phyloP scores from a whole-genome alignment of 2,888 invertebrate genomes.

The Notocelia uddmanniana region DNA sequence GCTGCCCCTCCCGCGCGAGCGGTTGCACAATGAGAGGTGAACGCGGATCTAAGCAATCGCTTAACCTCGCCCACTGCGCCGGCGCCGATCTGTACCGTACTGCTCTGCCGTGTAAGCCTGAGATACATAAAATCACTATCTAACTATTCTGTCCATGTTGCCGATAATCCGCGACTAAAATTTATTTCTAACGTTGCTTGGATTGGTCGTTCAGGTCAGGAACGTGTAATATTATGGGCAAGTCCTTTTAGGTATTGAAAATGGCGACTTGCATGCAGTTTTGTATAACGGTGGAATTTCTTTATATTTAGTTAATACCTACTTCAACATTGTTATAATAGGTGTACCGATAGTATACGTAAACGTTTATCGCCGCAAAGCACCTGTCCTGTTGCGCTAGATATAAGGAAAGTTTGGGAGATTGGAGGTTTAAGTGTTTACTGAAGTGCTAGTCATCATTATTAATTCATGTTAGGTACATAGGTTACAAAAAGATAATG shows the following conservation, averaged over 20 bases:
- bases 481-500: background rate
- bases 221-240: background rate
- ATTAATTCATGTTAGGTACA: slow-evolving; percentile 1
- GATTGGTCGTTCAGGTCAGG: background rate
- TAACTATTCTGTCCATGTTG: slow-evolving; percentile 20
- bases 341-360: background rate
- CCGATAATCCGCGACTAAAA: slow-evolving; percentile 13
- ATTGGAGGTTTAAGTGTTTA: background rate
- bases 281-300: background rate
- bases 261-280: background rate
- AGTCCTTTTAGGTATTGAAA: background rate
- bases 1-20: slow-evolving; percentile 65
- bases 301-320: too few relatives aligned
- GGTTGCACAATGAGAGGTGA: slow-evolving; percentile 85
- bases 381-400: background rate
- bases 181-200: background rate
- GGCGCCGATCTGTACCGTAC: slow-evolving; percentile 53
- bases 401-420: too few relatives aligned
- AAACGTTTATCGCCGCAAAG: background rate
- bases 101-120: slow-evolving; percentile 34
- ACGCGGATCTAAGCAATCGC: slow-evolving; percentile 86
- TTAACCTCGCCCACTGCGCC: slow-evolving; percentile 85
- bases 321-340: background rate
- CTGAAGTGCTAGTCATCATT: slow-evolving; percentile 27
- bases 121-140: slow-evolving; percentile 31